Conservation (phyloP, 2,888 invertebrate genomes). For the Melanostoma mellinum region DNA sequence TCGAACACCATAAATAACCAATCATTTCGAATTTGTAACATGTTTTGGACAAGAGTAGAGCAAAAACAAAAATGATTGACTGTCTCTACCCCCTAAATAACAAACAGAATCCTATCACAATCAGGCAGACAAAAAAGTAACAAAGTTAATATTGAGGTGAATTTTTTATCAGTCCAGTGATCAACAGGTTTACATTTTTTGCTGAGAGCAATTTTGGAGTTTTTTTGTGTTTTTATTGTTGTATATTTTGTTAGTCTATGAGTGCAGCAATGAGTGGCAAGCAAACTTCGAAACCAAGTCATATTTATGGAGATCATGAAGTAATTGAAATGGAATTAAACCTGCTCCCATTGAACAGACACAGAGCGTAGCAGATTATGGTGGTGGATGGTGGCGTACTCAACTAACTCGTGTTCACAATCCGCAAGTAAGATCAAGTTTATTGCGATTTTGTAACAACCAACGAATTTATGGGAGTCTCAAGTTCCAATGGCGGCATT, state of each 20-base stretch:
- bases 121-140: background rate
- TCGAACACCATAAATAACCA: constrained; percentile 54
- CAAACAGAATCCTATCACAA: constrained; percentile 9
- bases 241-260: too few relatives aligned
- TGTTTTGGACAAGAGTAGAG: constrained; percentile 7
- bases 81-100: constrained; percentile 5
- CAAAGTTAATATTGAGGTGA: constrained; percentile 29
- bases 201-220: constrained; percentile 36
- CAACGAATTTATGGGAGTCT: constrained; percentile 64
- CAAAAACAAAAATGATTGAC: constrained; percentile 52
- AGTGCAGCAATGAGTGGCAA: constrained; percentile 14
- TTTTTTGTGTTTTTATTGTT: constrained; percentile 14
- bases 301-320: constrained; percentile 67
- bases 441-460: constrained; percentile 71
- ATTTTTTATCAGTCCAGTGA: constrained; percentile 61
- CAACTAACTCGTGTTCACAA: constrained; percentile 65
- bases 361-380: constrained; percentile 28
- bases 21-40: constrained; percentile 59
- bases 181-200: constrained; percentile 61
- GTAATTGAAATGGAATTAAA: constrained; percentile 72
- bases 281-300: constrained; percentile 11
- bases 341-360: constrained; percentile 60
- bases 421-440: constrained; percentile 71
- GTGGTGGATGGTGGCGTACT: constrained; percentile 43
- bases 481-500: constrained; percentile 52